Percentiles rank a stretch among this genome's conserved stretches.
phyloP scores from a whole-genome alignment of 2,888 invertebrate genomes.

The Brachyptera risi region DNA sequence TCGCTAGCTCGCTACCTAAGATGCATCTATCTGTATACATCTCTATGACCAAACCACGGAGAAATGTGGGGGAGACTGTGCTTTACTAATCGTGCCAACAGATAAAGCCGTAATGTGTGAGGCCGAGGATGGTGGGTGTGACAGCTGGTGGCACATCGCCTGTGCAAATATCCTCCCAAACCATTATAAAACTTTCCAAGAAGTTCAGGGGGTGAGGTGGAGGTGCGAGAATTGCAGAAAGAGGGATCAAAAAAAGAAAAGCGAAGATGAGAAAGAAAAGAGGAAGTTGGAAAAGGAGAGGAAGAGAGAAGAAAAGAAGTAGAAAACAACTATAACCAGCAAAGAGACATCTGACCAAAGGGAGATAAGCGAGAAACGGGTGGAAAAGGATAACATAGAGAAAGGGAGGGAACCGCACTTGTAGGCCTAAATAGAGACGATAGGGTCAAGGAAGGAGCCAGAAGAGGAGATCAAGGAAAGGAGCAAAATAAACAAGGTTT shows the following conservation, averaged over 20 bases:
- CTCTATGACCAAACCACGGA: neutral
- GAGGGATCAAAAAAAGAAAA: neutral
- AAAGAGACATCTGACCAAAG: neutral
- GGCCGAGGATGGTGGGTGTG: neutral
- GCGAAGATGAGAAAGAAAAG: neutral
- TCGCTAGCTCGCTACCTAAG: too few species aligned
- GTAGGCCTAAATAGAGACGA: too few species aligned
- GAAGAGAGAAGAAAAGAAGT: neutral
- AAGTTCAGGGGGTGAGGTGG: neutral
- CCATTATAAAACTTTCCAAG: neutral
- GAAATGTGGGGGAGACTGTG: neutral
- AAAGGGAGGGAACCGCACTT: too few species aligned
- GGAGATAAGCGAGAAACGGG: neutral
- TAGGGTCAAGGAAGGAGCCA: too few species aligned
- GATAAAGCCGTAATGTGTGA: neutral
- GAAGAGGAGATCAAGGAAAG: too few species aligned
- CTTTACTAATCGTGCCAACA: neutral
- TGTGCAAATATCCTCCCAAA: neutral
- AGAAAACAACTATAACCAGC: neutral
- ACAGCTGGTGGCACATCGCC: neutral
- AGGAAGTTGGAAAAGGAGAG: neutral
- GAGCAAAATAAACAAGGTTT: too few species aligned
- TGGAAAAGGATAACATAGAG: neutral
- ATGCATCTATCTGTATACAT: too few species aligned
- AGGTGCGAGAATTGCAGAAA: neutral